Evolutionary conservation across 1,140 invertebrate genomes (phyloP), one percentile per base, ranked within the genome.

Genomic region (Coenobita brevimanus): DNA sequence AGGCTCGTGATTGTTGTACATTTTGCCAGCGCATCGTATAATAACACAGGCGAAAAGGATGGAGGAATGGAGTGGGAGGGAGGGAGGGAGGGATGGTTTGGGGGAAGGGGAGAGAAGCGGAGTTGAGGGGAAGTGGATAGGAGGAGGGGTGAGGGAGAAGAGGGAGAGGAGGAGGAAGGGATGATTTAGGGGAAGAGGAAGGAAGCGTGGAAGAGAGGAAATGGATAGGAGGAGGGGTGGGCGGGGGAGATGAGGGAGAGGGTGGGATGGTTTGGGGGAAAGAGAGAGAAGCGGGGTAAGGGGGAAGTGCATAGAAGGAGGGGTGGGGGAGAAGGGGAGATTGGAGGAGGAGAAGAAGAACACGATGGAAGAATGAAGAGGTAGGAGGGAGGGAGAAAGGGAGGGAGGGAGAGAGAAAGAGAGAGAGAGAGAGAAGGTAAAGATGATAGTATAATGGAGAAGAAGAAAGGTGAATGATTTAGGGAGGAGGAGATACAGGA

Each of bases 301-400:
- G 64, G 64, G 2, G 17, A 67, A 24, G 30, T 2, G 4, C 13
- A 67, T 24, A 33, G 64, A 30, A 13, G 15, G 21, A 21, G 27
- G 27, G 27, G 24, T 24, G 27, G n/a, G n/a, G n/a, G n/a, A n/a
- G n/a, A n/a, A 30, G 64, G 27, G 64, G 64, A 30, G 64, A 6
- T 33, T 38, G 21, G 64, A 67, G 24, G 24, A 30, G 27, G 27
- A 30, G 27, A 30, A 27, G 64, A 24, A 43, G 73, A 76, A 76
- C n/a, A 41, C 41, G 41, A 76, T 24, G 17, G 38, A 27, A 36
- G 41, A 76, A 24, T 43, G 33, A 41, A n/a, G 67, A 71, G 33
- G 67, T 13, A 36, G 41, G 73, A 76, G 73, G 50, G 41, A 24
- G 73, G 73, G 43, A 76, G 73, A 76, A 24, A 41, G 41, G 27